phyloP scores from a whole-genome alignment of 2,113 vertebrate genomes.

The Chinchilla lanigera region DNA sequence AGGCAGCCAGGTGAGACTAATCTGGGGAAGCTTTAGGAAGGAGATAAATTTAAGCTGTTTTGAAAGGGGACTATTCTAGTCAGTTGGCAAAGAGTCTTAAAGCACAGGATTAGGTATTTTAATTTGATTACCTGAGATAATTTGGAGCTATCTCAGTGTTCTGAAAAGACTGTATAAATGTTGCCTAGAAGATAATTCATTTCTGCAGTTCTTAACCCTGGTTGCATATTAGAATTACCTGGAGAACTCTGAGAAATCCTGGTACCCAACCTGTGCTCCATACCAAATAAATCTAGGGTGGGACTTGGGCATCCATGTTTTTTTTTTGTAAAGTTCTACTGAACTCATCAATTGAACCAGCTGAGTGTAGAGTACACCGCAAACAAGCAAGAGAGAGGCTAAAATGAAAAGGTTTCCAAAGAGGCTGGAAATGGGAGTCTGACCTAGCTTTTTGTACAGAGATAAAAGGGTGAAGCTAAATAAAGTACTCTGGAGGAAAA shows the following conservation, averaged over 20 bases:
- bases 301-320: background rate
- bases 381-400: slow-evolving; percentile 14
- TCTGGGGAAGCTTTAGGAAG: slow-evolving; percentile 74
- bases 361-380: background rate
- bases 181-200: slow-evolving; percentile 34
- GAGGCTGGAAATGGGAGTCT: slow-evolving; percentile 43
- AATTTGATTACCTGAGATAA: slow-evolving; percentile 78
- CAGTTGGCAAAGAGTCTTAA: slow-evolving; percentile 76
- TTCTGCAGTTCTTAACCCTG: slow-evolving; percentile 3
- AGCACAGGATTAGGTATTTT: slow-evolving; percentile 75
- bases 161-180: slow-evolving; percentile 55
- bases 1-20: slow-evolving; percentile 75
- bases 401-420: slow-evolving; percentile 60
- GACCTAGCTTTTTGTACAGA: slow-evolving; percentile 64
- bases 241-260: background rate
- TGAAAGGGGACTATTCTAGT: slow-evolving; percentile 78
- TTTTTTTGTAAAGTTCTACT: background rate
- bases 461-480: slow-evolving; percentile 66
- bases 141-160: slow-evolving; percentile 61
- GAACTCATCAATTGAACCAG: background rate
- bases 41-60: slow-evolving; percentile 82
- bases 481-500: slow-evolving; percentile 50
- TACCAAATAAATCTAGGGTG: background rate
- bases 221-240: background rate
- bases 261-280: background rate